Percentiles rank a stretch among this genome's conserved stretches.
These are phyloP conservation scores for Macrosiphum euphorbiae DNA, from an alignment of 2,888 invertebrate species.

Conservation along the genomic window DNA sequence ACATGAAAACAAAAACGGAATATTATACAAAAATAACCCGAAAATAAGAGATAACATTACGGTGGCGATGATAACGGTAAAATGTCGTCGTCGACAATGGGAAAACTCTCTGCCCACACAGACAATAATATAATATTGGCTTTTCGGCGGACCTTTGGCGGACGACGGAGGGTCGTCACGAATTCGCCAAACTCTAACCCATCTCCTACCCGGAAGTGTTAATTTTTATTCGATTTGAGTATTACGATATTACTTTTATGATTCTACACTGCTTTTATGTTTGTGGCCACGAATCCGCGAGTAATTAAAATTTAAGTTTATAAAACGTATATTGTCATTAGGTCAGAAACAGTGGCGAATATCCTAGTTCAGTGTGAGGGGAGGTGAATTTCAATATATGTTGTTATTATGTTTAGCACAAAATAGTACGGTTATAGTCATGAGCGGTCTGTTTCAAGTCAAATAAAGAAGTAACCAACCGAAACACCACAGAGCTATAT, in stretches of 20 bases:
- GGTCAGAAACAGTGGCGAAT: neutral
- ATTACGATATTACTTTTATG: neutral
- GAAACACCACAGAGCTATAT: neutral
- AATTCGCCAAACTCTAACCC: neutral
- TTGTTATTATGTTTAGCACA: neutral
- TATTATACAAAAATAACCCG: conserved; percentile 38
- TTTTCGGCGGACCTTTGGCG: neutral
- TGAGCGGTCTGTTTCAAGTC: neutral
- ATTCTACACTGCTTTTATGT: neutral
- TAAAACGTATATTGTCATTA: neutral
- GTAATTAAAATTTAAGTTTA: neutral
- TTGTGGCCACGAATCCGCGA: neutral
- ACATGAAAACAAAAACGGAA: conserved; percentile 35
- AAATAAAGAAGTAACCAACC: conserved; percentile 21
- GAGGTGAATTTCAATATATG: neutral
- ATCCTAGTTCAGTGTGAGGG: neutral
- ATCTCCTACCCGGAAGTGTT: neutral
- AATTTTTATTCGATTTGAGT: neutral
- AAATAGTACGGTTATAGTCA: neutral
- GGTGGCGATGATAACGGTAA: conserved; percentile 9
- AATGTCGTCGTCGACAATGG: conserved; percentile 38
- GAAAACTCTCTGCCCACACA: neutral
- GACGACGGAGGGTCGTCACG: neutral
- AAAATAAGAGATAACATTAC: conserved; percentile 49
- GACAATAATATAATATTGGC: neutral